Base-by-base conservation (phyloP, 92 coral and sea anemone species). In the Micromussa lordhowensis region DNA sequence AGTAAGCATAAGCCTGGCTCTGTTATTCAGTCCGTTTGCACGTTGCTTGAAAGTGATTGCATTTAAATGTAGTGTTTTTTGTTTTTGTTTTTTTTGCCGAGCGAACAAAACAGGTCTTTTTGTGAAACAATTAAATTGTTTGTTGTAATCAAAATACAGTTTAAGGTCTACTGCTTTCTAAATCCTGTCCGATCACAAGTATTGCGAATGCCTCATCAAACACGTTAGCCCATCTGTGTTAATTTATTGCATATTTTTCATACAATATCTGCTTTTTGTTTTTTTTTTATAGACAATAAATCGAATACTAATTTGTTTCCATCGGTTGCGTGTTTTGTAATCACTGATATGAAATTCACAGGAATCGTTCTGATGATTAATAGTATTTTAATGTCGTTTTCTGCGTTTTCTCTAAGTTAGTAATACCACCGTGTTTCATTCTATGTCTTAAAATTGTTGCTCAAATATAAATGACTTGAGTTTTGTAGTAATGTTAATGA, bases 231-330 rank as follows among this genome's bases (percentile, higher is more conserved):
- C 12, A 66, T 28, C 29, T 66, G 32, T 28, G 12, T 19, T 9
- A 28, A 14, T 70, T 26, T 51, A 19, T 82, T 69, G 68, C 86
- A 82, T 82, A 82, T 82, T 82, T 10, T 28, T n/a, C n/a, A 61
- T 18, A 7, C 53, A 32, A 21, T 57, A 35, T 79, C 22, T 44
- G 49, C 79, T 44, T 58, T 66, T 31, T 49, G 31, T 34, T 57
- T 18, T 55, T 57, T 18, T 55, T 15, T 15, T 6, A 32, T n/a
- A 59, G 36, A 8, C 64, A 77, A 77, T 49, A n/a, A 24, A 59
- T 0, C 30, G 30, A 63, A 63, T 63, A 63, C n/a, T 29, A 63
- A 24, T 11, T 22, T 19, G 64, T 58, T 19, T 58, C 18, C 0
- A 24, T 5, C 21, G 13, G 12, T 63, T 63, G 24, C 69, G 21